These are phyloP conservation scores for Arnoldichthys spilopterus DNA, from an alignment of 2,797 vertebrate species.

Conservation along the genomic window DNA sequence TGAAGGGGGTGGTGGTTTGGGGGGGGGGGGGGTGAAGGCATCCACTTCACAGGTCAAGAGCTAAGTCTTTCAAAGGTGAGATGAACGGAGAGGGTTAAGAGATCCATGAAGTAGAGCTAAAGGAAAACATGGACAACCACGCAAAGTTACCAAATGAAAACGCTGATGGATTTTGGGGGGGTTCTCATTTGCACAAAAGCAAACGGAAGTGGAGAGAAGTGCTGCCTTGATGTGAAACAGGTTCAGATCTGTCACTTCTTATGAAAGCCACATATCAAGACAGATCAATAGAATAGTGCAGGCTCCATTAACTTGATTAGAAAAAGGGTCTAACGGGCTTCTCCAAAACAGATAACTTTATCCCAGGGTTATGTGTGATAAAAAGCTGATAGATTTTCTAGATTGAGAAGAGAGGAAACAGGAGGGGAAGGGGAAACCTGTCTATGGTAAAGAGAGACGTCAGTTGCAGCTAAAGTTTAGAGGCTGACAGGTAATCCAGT, in stretches of 20 bases:
- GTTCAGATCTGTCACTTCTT: slow-evolving; percentile 82
- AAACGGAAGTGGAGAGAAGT: slow-evolving; percentile 30
- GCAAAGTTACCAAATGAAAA: slow-evolving; percentile 52
- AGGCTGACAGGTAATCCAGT: slow-evolving; percentile 79
- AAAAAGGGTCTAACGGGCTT: slow-evolving; percentile 73
- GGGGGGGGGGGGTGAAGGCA: slow-evolving; percentile 77
- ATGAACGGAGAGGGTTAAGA: slow-evolving; percentile 76
- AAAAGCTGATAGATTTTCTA: slow-evolving; percentile 70
- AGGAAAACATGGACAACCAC: slow-evolving; percentile 75
- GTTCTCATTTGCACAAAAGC: slow-evolving; percentile 9
- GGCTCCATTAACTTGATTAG: slow-evolving; percentile 93
- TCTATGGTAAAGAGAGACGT: slow-evolving; percentile 37
- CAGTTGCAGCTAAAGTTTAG: slow-evolving; percentile 19
- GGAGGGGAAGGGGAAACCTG: slow-evolving; percentile 34
- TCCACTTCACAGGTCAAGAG: slow-evolving; percentile 87
- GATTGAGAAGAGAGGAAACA: slow-evolving; percentile 64
- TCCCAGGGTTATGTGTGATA: slow-evolving; percentile 86
- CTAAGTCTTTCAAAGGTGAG: slow-evolving; percentile 83
- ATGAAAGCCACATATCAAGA: slow-evolving; percentile 79
- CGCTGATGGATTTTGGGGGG: slow-evolving; percentile 46
- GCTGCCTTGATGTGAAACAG: slow-evolving; percentile 75
- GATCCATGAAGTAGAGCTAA: slow-evolving; percentile 80
- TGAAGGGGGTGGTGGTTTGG: slow-evolving; percentile 67
- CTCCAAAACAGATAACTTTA: slow-evolving; percentile 84
- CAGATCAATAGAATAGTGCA: slow-evolving; percentile 90